Evolutionary conservation across 2,888 invertebrate species (phyloP).

Genomic region (Pterobdella sp.): DNA sequence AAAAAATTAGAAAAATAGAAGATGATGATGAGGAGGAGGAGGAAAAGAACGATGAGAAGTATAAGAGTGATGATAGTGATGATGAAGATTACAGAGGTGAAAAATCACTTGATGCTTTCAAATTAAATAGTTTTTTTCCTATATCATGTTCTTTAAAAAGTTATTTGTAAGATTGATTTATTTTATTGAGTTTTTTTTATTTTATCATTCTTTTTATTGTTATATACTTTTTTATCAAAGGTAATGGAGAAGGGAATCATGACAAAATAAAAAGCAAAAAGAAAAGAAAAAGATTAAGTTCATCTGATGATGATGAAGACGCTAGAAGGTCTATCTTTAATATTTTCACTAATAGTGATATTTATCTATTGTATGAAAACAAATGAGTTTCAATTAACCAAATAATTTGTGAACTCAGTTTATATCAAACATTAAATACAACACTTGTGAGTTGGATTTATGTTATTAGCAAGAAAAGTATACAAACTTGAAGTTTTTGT

Average conservation of each 20-base stretch:
- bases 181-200: too few relatives aligned
- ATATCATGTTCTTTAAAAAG: not conserved
- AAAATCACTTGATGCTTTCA: not conserved
- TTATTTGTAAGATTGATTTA: not conserved
- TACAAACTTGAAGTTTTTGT: too few relatives aligned
- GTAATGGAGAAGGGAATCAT: conserved; percentile 7
- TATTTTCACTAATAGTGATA: too few relatives aligned
- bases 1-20: not conserved
- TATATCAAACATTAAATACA: too few relatives aligned
- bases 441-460: too few relatives aligned
- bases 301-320: not conserved
- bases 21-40: not conserved
- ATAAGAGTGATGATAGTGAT: conserved; percentile 3
- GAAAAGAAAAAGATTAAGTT: not conserved
- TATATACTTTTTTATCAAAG: not conserved
- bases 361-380: too few relatives aligned
- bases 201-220: too few relatives aligned
- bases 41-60: not conserved
- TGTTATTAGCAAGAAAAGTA: too few relatives aligned
- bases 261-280: conserved; percentile 1
- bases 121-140: too few relatives aligned
- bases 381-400: too few relatives aligned
- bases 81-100: not conserved
- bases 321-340: not conserved
- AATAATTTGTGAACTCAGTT: too few relatives aligned